phyloP scores from a whole-genome alignment of 1,140 invertebrate genomes.

The Papilio aristodemus region DNA sequence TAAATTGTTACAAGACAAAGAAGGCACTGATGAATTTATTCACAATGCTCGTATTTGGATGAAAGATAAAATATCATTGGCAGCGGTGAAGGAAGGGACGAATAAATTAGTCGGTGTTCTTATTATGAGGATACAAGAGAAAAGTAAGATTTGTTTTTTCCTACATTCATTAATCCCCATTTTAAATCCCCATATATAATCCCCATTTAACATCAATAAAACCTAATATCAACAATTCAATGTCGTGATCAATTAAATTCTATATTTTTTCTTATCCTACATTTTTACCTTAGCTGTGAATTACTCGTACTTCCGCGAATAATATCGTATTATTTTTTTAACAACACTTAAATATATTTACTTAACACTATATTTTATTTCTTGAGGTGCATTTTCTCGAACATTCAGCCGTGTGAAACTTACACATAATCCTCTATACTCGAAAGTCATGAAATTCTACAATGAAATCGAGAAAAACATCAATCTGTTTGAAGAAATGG shows the following conservation, averaged over 20 bases:
- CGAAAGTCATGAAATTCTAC: constrained; percentile 69
- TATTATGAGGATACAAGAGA: constrained; percentile 79
- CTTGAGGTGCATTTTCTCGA: constrained; percentile 69
- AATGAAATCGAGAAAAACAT: constrained; percentile 70
- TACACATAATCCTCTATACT: constrained; percentile 63
- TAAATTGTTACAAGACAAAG: constrained; percentile 76
- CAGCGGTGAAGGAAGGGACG: constrained; percentile 80
- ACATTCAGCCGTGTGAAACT: constrained; percentile 75
- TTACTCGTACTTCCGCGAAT: too few species aligned
- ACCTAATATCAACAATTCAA: background rate
- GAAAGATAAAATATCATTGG: constrained; percentile 83
- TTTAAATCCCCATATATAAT: background rate
- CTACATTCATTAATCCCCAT: background rate
- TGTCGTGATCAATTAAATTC: background rate
- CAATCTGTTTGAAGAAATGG: constrained; percentile 57
- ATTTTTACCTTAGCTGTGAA: too few species aligned
- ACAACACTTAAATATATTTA: too few species aligned
- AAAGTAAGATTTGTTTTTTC: constrained; percentile 53
- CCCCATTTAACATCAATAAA: background rate
- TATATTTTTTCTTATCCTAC: too few species aligned
- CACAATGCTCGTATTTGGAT: constrained; percentile 80
- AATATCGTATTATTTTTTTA: too few species aligned
- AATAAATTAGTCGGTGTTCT: constrained; percentile 78
- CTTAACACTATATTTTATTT: too few species aligned
- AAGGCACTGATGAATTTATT: constrained; percentile 79